Conservation (phyloP, 2,888 invertebrate genomes). For the Drosophila parthenogenetica region DNA sequence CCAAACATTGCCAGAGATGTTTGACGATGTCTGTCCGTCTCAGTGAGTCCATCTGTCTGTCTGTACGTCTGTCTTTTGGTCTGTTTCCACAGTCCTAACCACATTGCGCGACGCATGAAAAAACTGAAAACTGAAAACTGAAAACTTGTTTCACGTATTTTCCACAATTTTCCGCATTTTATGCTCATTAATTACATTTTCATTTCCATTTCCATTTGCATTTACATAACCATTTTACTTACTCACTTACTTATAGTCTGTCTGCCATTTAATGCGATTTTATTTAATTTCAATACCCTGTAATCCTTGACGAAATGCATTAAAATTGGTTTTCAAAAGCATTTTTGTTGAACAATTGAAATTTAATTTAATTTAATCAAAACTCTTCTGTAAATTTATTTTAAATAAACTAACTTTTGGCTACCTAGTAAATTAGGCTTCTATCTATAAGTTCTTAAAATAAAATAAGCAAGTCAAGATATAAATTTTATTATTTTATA, state of each 20-base stretch:
- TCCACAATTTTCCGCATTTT: conserved; percentile 74
- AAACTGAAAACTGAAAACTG: conserved; percentile 61
- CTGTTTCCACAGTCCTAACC: conserved; percentile 27
- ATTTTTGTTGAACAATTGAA: no score
- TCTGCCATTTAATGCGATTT: conserved; percentile 38
- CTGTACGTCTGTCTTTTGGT: conserved; percentile 12
- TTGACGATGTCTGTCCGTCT: conserved; percentile 61
- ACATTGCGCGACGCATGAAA: conserved; percentile 44
- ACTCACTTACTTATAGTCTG: conserved; percentile 33
- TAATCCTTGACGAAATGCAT: not conserved
- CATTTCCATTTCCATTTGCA: conserved; percentile 63
- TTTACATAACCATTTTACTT: conserved; percentile 72
- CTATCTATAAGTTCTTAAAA: no score
- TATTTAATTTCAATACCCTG: conserved; percentile 25
- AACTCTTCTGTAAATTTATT: no score
- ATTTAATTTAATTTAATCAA: no score
- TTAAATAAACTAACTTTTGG: no score
- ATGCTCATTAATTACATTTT: conserved; percentile 77
- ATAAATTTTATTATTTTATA: no score
- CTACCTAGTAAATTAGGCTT: no score
- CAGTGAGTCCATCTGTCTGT: conserved; percentile 12
- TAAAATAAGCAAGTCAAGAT: no score
- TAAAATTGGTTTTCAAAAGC: not conserved
- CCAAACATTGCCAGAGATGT: conserved; percentile 66
- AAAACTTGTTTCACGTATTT: conserved; percentile 70